Conservation (phyloP, 1,140 invertebrate genomes). For the Zaprionus ghesquierei region DNA sequence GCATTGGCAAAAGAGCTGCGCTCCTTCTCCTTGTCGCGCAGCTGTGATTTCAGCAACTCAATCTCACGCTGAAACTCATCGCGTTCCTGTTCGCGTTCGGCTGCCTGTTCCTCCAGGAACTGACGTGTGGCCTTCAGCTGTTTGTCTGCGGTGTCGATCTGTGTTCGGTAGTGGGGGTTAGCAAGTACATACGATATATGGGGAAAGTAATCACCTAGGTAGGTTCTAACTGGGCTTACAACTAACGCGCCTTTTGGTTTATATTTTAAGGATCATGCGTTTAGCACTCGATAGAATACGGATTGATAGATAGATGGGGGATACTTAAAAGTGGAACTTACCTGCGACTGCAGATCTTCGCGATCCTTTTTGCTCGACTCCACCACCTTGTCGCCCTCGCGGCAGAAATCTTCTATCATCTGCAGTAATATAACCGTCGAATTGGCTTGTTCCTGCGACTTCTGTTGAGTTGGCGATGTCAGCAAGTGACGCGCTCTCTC, state of each 20-base stretch:
- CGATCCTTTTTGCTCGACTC: conserved; percentile 86
- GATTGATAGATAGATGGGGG: background rate
- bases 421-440: conserved; percentile 83
- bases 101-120: conserved; percentile 91
- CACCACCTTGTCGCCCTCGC: conserved; percentile 85
- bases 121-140: conserved; percentile 88
- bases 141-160: conserved; percentile 92
- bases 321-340: conserved; percentile 70
- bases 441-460: conserved; percentile 78
- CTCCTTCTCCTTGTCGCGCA: conserved; percentile 86
- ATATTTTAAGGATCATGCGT: conserved; percentile 55
- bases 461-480: conserved; percentile 69
- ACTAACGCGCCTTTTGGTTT: conserved; percentile 30
- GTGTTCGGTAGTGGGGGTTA: conserved; percentile 30
- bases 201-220: conserved; percentile 21
- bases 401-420: conserved; percentile 86
- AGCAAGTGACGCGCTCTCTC: conserved; percentile 84
- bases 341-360: conserved; percentile 89
- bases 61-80: conserved; percentile 89
- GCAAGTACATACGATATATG: conserved; percentile 33
- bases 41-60: conserved; percentile 85
- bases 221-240: conserved; percentile 42
- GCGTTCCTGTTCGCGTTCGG: conserved; percentile 89
- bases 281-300: conserved; percentile 39
- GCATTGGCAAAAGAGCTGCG: conserved; percentile 84